Base-by-base conservation (phyloP, 1,140 invertebrate species). In the Drosophila dunni region DNA sequence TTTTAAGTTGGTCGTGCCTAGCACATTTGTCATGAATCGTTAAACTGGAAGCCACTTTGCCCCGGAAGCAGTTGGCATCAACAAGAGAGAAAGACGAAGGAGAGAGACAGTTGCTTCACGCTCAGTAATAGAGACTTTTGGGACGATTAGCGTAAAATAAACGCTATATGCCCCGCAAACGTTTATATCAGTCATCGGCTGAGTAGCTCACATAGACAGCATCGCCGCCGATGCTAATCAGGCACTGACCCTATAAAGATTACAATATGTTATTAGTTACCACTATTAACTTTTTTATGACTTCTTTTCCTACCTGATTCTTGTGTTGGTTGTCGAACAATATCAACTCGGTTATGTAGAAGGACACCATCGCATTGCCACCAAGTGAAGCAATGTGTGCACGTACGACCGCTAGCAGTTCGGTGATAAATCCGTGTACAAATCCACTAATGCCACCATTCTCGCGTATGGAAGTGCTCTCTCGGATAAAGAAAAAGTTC, bases 401-500 rank as follows among this genome's bases (percentile, higher is more conserved):
- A 51, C 98, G 94, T 9, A 98, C 96, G 71, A 99, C 98, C 0
- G 97, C 97, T 79, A 98, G 91, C 50, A 96, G 92, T 94, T 99
- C 98, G 8, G 96, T 97, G 8, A 98, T 95, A 92, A 99, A 98
- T 70, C 96, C 97, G 86, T 99, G 98, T 50, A 98, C 96, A 93
- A 99, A 98, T 2, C 97, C 97, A 92, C 97, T 98, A 10, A 98
- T 93, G 15, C 98, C 98, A 64, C 98, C 98, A 91, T 94, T 95
- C 94, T 99, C 98, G 86, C 97, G 93, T 70, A 99, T 96, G 34
- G 96, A 97, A 1, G 97, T 98, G 65, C 96, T 97, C 93, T 99
- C 98, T 58, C 98, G 93, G 72, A 99, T 98, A 80, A 99, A 98
- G 93, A 98, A 98, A 90, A 99, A 98, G 90, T 98, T 98, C 56